Conservation (phyloP, 2,113 vertebrate genomes). For the Aegotheles bennettii region DNA sequence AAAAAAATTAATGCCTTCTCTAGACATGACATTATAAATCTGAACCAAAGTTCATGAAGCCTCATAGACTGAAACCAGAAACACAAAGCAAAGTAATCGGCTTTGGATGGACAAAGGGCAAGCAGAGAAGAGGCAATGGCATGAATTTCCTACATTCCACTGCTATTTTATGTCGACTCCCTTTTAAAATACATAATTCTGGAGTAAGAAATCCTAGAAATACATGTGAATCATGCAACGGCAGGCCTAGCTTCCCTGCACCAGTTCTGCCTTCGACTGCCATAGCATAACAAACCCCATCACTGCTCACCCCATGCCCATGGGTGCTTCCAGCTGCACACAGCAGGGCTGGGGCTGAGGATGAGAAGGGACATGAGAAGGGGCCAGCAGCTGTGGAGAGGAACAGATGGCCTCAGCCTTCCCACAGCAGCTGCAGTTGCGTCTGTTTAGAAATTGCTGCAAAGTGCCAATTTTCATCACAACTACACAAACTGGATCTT, state of each 20-base stretch:
- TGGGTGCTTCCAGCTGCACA: neutral
- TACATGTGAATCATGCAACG: neutral
- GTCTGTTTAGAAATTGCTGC: neutral
- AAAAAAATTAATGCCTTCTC: neutral
- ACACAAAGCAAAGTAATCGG: neutral
- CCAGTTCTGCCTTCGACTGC: fast-evolving
- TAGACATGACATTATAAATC: neutral
- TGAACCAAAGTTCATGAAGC: neutral
- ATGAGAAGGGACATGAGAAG: neutral
- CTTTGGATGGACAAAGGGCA: neutral
- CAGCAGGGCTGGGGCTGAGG: neutral
- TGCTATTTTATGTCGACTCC: fast-evolving
- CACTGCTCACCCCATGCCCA: neutral
- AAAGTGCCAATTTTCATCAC: slow-evolving; percentile 17
- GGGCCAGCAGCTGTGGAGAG: neutral
- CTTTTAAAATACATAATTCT: neutral
- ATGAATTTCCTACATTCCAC: neutral
- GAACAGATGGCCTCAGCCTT: neutral
- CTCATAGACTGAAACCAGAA: neutral
- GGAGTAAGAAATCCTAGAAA: neutral
- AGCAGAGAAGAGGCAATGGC: neutral
- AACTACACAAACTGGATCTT: neutral
- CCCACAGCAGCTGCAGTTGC: neutral
- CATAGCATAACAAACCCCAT: neutral
- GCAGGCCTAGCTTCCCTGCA: neutral